A percentile compares a stretch with the other conserved stretches of the same genome.
phyloP scores from a whole-genome alignment of 2,797 vertebrate genomes.

The Malurus splendens region DNA sequence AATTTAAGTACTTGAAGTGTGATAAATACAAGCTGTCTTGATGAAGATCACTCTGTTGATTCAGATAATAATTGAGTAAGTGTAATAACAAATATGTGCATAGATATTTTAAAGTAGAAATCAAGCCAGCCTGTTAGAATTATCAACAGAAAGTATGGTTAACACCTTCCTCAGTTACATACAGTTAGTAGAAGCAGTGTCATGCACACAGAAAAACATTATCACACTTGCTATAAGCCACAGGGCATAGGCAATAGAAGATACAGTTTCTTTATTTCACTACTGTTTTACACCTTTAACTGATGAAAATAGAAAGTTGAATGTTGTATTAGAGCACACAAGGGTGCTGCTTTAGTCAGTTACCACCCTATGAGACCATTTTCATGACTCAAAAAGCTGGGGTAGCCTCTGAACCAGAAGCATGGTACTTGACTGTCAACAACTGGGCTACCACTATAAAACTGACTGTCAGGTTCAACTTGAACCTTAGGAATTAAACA shows the following conservation, averaged over 20 bases:
- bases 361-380: background rate
- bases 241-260: background rate
- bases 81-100: constrained; percentile 6
- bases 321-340: background rate
- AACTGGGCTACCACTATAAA: background rate
- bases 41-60: background rate
- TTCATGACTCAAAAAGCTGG: background rate
- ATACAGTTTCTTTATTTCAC: background rate
- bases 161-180: background rate
- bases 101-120: constrained; percentile 11
- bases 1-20: constrained; percentile 40
- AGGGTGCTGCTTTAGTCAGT: background rate
- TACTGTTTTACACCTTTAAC: background rate
- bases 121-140: background rate
- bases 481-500: background rate
- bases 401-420: background rate
- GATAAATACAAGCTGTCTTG: constrained; percentile 57
- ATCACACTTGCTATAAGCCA: background rate
- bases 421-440: background rate
- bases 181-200: background rate
- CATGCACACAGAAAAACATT: background rate
- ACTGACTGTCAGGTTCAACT: background rate
- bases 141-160: background rate
- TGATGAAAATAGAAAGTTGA: background rate
- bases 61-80: constrained; percentile 10